Base-by-base conservation (phyloP, 1,140 invertebrate species). In the Bombus soroeensis region DNA sequence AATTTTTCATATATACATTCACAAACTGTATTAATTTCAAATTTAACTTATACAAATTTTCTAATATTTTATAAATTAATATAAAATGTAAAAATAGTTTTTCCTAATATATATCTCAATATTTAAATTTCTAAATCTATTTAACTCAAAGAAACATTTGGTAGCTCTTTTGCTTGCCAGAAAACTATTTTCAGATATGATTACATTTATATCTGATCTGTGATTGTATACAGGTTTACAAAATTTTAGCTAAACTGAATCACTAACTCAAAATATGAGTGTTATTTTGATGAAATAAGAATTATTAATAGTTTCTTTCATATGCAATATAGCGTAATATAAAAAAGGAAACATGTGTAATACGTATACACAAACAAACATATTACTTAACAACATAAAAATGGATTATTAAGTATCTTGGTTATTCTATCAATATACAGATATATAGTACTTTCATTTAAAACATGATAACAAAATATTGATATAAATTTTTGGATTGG, bases 141-240 rank as follows among this genome's bases (percentile, higher is more conserved):
- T 76, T 59, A 43, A 8, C 43, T 43, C n/a, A 62, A 34, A 32
- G 59, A 87, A 68, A 87, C 64, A 41, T 72, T 74, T 47, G 79
- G 77, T 70, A 78, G 78, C 43, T 89, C 74, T 83, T 64, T 80
- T 76, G 78, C 83, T 81, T 90, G 87, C 89, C 91, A 91, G 86
- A 47, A 87, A 91, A 87, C 91, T 94, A 94, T 94, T 94, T 93
- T 91, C 74, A 91, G 92, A 89, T 83, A 85, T 92, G 90, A 92
- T 87, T 74, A 88, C 86, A 92, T 94, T 91, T 93, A 91, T 72
- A 88, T 91, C 18, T 62, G 85, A 76, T 87, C 66, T 82, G 79
- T 82, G 64, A 81, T 37, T 70, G 76, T 57, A 84, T 66, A 84
- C 82, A 62, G 71, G 83, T 87, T 87, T 64, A 39, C 41, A 72